Base-by-base conservation (phyloP, 53 echinoderm and acorn worm genomes). In the Echinometra lucunter region DNA sequence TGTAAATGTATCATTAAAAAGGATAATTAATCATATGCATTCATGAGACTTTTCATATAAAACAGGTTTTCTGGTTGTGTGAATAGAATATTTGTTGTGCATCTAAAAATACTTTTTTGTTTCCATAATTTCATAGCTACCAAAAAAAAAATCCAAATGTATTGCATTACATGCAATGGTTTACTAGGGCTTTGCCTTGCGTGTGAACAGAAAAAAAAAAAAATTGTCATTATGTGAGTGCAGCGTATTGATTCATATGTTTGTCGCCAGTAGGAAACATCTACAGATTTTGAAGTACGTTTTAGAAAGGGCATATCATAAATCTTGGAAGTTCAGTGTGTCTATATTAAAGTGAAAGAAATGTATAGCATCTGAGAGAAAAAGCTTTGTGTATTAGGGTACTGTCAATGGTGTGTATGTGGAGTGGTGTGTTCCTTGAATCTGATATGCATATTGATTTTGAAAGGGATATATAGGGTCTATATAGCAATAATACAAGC, bases 231-330 rank as follows among this genome's bases (percentile, higher is more conserved):
- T 13, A 72, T 72, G 72, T 72, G 72, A 72, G 16, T 35, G 16
- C 32, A 72, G 72, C 72, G 3, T 72, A 72, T 72, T 72, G 72
- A 72, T 72, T 72, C 72, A 72, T 72, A 13, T 72, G 72, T 72
- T 35, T 72, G 72, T 30, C 72, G 35, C 72, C 35, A 35, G 32
- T 34, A 35, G 72, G 72, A 72, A 72, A 72, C 72, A 28, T 72
- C 72, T 72, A 35, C 34, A 72, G 35, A 72, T 72, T 34, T 72
- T 72, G 72, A n/a, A 35, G 72, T 27, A 63, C 63, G 1, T 72
- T 72, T 72, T 8, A 34, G 35, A 72, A 72, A 72, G 72, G 72
- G 72, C 72, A 72, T 72, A 72, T 72, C 72, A 72, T 72, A 34
- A 72, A 72, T 72, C 72, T 72, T 35, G 35, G 15, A 28, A 13